Evolutionary conservation across 2,888 invertebrate genomes (phyloP).

Genomic region (Callosobruchus maculatus): DNA sequence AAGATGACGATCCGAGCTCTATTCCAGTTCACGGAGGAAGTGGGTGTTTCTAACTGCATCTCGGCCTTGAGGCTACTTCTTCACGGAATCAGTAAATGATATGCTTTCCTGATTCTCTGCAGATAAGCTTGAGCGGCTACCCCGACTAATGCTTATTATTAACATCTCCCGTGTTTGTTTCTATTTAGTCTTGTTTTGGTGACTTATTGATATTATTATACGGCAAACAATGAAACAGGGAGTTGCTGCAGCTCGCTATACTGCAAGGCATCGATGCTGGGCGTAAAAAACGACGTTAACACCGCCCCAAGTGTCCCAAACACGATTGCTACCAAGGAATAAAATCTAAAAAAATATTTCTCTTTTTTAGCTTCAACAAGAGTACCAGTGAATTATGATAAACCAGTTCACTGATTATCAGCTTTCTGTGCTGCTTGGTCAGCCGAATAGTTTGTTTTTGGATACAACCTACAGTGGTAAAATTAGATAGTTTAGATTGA

Average conservation of each 20-base stretch:
- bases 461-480: no score
- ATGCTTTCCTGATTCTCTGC: conserved; percentile 23
- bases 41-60: conserved; percentile 40
- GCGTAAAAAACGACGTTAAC: no score
- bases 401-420: no score
- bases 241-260: background rate
- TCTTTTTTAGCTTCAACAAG: no score
- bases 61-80: conserved; percentile 29
- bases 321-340: no score
- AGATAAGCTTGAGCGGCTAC: conserved; percentile 23
- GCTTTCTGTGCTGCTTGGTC: no score
- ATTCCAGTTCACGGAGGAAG: conserved; percentile 35
- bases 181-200: background rate
- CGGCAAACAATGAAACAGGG: background rate
- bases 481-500: no score
- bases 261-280: background rate
- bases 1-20: conserved; percentile 9
- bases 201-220: background rate
- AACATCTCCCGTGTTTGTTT: conserved; percentile 17
- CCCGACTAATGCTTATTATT: conserved; percentile 18
- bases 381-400: no score
- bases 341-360: no score
- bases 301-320: no score
- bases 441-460: no score
- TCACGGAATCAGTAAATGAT: conserved; percentile 31